These are phyloP conservation scores for Coracopsis vasa DNA, from an alignment of 2,113 vertebrate species.

Conservation along the genomic window DNA sequence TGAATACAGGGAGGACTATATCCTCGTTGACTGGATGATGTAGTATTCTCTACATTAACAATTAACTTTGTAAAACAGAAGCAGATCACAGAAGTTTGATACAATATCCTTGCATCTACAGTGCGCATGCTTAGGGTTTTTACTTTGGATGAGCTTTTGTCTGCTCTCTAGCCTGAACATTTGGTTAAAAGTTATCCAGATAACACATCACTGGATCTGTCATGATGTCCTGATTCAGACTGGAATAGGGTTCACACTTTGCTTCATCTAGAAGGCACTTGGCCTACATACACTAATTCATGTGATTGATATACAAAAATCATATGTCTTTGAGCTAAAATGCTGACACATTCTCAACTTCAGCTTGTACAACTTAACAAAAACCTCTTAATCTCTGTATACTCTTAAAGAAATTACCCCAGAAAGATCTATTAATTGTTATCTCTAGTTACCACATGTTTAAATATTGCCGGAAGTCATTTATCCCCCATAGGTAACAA, in stretches of 20 bases:
- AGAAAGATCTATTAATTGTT: neutral
- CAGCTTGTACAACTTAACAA: neutral
- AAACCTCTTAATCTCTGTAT: neutral
- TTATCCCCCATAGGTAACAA: neutral
- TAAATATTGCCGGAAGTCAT: neutral
- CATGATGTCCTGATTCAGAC: neutral
- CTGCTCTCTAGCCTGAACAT: neutral
- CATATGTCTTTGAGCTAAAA: neutral
- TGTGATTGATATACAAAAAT: neutral
- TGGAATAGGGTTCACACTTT: neutral
- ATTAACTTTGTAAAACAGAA: neutral
- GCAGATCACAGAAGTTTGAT: neutral
- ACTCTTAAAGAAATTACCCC: neutral
- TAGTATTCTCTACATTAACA: neutral
- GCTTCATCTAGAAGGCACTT: neutral
- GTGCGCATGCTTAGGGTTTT: neutral
- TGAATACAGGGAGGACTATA: neutral
- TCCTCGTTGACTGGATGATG: neutral
- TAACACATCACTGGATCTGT: no score
- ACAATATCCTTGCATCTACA: neutral
- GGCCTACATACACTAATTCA: neutral
- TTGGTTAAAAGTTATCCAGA: neutral
- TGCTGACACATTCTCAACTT: neutral
- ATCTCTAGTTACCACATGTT: neutral
- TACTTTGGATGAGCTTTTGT: neutral